Percentiles rank a stretch among this genome's conserved stretches.
Evolutionary conservation across 2,797 vertebrate species (phyloP).

Genomic region (Cygnus olor): DNA sequence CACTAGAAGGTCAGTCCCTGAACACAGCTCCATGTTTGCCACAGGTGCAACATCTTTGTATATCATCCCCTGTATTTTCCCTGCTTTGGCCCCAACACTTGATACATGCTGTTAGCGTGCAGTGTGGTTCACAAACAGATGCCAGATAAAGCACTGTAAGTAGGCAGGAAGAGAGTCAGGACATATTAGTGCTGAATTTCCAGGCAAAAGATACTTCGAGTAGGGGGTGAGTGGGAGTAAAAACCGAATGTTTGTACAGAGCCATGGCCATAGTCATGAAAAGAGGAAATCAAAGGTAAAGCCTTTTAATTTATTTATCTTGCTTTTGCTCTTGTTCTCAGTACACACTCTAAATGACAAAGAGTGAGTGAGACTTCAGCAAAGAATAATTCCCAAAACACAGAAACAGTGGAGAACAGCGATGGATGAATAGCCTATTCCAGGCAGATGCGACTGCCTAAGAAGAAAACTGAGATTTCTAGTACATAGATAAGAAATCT

Average conservation of each 20-base stretch:
- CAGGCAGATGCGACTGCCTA: not conserved
- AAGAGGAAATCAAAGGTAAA: not conserved
- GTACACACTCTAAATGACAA: not conserved
- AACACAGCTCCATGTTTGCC: not conserved
- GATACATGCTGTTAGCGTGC: not conserved
- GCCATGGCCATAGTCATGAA: not conserved
- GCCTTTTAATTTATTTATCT: not conserved
- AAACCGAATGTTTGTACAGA: not conserved
- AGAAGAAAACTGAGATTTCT: not conserved
- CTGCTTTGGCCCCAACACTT: not conserved
- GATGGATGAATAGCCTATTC: not conserved
- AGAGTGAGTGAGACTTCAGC: not conserved
- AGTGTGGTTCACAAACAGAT: not conserved
- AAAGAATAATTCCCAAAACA: not conserved
- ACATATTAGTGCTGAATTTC: not conserved
- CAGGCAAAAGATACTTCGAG: not conserved
- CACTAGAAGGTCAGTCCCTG: constrained; percentile 13
- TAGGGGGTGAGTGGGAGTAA: not conserved
- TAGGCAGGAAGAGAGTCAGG: not conserved
- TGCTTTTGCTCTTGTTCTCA: not conserved
- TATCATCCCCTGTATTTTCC: not conserved
- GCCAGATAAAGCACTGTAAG: not conserved
- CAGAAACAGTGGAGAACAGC: not conserved
- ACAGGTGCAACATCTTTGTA: constrained; percentile 25
- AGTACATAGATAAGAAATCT: not conserved